Conservation (phyloP, 2,888 invertebrate genomes). For the Bugulina stolonifera region DNA sequence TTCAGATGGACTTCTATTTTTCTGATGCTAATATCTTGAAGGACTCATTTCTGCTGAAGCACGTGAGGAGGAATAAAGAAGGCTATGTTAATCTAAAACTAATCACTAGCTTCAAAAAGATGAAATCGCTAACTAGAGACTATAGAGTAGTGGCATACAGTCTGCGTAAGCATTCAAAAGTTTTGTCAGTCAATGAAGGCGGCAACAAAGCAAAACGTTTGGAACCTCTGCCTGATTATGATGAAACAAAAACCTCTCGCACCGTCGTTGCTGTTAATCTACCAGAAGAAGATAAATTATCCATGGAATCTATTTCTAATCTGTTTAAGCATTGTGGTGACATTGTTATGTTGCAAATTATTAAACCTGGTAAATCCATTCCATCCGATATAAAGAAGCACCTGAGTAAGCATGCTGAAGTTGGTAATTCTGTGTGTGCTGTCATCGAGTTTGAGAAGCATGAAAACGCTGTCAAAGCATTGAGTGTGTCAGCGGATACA, state of each 20-base stretch:
- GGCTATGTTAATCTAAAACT: slow-evolving; percentile 90
- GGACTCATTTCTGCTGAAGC: slow-evolving; percentile 89
- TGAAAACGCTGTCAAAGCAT: slow-evolving; percentile 75
- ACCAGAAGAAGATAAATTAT: slow-evolving; percentile 70
- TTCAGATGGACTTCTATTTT: slow-evolving; percentile 89
- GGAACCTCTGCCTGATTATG: slow-evolving; percentile 78
- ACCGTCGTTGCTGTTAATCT: slow-evolving; percentile 81
- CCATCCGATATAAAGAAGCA: slow-evolving; percentile 86
- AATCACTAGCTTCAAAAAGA: slow-evolving; percentile 88
- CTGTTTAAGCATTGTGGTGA: slow-evolving; percentile 82
- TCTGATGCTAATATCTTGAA: slow-evolving; percentile 90
- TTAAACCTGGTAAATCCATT: slow-evolving; percentile 74
- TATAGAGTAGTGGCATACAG: slow-evolving; percentile 88
- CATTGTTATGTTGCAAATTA: slow-evolving; percentile 78
- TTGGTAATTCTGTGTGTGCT: slow-evolving; percentile 76
- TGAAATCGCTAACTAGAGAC: slow-evolving; percentile 87
- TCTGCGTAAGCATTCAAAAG: slow-evolving; percentile 65
- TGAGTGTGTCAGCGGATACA: slow-evolving; percentile 55
- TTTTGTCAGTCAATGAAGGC: slow-evolving; percentile 80
- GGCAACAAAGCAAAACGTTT: slow-evolving; percentile 82
- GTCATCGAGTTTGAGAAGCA: slow-evolving; percentile 84
- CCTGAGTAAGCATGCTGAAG: slow-evolving; percentile 80
- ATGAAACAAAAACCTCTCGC: slow-evolving; percentile 85
- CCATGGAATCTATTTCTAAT: slow-evolving; percentile 85
- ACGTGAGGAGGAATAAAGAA: slow-evolving; percentile 88